Evolutionary conservation across 2,797 vertebrate genomes (phyloP).

Genomic region (Prionace glauca): DNA sequence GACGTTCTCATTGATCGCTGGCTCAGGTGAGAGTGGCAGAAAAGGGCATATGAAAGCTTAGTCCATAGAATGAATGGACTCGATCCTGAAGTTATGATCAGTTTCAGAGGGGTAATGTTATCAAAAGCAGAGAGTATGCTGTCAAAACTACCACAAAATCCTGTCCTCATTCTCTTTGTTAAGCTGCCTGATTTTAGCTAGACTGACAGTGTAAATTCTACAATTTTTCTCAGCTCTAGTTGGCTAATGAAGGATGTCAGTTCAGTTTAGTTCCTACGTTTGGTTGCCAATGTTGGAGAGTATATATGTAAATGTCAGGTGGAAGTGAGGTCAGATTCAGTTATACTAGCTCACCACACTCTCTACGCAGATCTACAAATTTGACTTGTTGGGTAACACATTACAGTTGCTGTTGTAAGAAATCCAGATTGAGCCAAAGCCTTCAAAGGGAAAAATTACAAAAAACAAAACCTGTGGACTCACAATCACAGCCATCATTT

Average conservation of each 20-base stretch:
- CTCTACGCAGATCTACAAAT: not conserved
- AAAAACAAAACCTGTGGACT: not conserved
- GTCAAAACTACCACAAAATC: not conserved
- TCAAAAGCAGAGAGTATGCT: not conserved
- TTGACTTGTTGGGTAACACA: not conserved
- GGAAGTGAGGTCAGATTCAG: not conserved
- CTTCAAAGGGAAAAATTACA: not conserved
- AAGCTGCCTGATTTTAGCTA: not conserved
- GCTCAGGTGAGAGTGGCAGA: not conserved
- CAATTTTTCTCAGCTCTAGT: not conserved
- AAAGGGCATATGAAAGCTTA: not conserved
- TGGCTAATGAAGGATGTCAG: not conserved
- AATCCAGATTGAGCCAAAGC: not conserved
- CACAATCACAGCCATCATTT: not conserved
- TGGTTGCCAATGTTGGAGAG: not conserved
- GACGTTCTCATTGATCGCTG: not conserved
- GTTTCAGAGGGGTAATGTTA: not conserved
- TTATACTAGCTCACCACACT: not conserved
- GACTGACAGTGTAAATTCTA: not conserved
- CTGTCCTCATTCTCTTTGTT: not conserved
- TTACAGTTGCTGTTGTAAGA: not conserved
- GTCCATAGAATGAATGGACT: not conserved
- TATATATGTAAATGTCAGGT: not conserved
- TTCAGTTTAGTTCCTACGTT: not conserved
- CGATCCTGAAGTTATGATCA: not conserved